Conservation (phyloP, 2,797 vertebrate species). For the Esox lucius region DNA sequence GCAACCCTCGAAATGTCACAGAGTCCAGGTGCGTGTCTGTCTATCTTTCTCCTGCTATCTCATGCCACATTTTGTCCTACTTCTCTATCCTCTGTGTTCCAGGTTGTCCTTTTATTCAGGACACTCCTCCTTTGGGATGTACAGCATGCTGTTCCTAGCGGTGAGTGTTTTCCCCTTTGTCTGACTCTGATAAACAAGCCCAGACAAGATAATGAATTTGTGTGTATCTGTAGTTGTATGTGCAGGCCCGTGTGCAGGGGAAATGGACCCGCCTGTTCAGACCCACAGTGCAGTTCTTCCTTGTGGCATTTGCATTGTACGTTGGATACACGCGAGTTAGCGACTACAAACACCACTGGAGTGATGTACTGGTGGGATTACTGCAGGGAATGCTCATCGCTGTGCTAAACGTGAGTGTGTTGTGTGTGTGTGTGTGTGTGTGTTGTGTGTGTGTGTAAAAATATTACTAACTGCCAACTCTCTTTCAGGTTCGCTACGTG, state of each 20-base stretch:
- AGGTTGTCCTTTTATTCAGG: constrained; percentile 98
- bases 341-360: constrained; percentile 95
- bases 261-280: constrained; percentile 89
- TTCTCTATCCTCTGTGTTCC: constrained; percentile 31
- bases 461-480: neutral
- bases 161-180: constrained; percentile 78
- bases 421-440: constrained; percentile 69
- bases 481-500: constrained; percentile 81
- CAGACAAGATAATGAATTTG: neutral
- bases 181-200: neutral
- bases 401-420: constrained; percentile 80
- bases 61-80: neutral
- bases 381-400: constrained; percentile 91
- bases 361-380: constrained; percentile 88
- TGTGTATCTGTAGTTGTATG: constrained; percentile 78
- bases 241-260: constrained; percentile 88
- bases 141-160: constrained; percentile 96
- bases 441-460: neutral
- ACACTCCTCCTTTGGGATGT: constrained; percentile 98
- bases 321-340: constrained; percentile 93
- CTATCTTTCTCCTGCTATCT: neutral
- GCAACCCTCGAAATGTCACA: constrained; percentile 72
- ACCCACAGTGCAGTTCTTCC: constrained; percentile 93
- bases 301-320: constrained; percentile 85
- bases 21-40: constrained; percentile 83